Conservation (phyloP, 2,888 invertebrate species). For the Saturnia pavonia region DNA sequence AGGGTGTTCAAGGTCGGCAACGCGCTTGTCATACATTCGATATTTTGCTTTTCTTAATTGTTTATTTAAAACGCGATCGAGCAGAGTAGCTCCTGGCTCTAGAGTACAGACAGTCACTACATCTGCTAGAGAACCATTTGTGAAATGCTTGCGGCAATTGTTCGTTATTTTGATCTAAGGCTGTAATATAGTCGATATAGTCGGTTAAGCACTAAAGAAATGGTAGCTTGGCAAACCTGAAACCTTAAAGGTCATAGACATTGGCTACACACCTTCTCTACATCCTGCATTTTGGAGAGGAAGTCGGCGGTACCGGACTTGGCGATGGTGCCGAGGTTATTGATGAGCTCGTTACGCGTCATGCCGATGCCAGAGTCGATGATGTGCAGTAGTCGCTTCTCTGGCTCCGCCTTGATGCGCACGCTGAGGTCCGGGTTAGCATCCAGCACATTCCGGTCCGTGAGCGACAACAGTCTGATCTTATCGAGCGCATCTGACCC, state of each 20-base stretch:
- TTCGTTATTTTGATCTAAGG: neutral
- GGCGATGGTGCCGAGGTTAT: slow-evolving; percentile 98
- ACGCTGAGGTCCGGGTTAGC: slow-evolving; percentile 92
- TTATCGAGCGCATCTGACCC: slow-evolving; percentile 99
- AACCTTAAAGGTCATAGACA: neutral
- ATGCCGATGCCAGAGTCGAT: slow-evolving; percentile 99
- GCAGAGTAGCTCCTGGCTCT: too few relatives aligned
- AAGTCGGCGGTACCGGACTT: slow-evolving; percentile 99
- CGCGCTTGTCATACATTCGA: too few relatives aligned
- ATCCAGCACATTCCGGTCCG: slow-evolving; percentile 90
- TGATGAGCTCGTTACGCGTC: slow-evolving; percentile 95
- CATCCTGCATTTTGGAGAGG: slow-evolving; percentile 93
- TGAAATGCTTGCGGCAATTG: too few relatives aligned
- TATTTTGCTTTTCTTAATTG: too few relatives aligned
- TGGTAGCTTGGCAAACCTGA: neutral
- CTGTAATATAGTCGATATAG: too few relatives aligned
- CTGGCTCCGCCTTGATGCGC: slow-evolving; percentile 96
- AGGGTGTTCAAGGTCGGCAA: too few relatives aligned
- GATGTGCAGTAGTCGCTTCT: slow-evolving; percentile 94
- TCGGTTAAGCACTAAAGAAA: neutral
- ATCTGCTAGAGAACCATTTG: too few relatives aligned
- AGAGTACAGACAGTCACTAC: neutral
- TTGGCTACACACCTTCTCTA: slow-evolving; percentile 51
- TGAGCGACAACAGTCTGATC: slow-evolving; percentile 95
- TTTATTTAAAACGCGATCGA: too few relatives aligned